Evolutionary conservation across 2,797 vertebrate species (phyloP), one percentile per base, ranked within the genome.

Genomic region (Astyanax mexicanus): DNA sequence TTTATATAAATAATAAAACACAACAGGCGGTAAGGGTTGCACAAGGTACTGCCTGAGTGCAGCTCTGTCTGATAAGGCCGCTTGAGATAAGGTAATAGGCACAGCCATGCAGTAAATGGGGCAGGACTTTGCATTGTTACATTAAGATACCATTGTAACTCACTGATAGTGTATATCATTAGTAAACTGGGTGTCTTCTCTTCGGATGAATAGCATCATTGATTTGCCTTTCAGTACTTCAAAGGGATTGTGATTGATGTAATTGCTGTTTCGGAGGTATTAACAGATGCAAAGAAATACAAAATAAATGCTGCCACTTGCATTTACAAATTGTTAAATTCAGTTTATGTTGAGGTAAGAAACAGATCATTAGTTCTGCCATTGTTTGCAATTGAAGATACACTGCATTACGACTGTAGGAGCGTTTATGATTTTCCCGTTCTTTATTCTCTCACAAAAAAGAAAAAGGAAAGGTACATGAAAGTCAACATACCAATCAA

Each of bases 11-110:
- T 2, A 32, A 32, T 32, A 32, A 32, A 32, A 32, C 2, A 4
- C 3, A 11, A 55, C n/a, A 25, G 21, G 27, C 54, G 21, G 12
- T 27, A 29, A 29, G 12, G 57, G 7, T 25, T 17, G 19, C 4
- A 66, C 25, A 45, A n/a, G 17, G 44, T 49, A 8, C 9, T 10
- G 8, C 15, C 64, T 35, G 29, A 35, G 29, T 35, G 27, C 42
- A 29, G 9, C 21, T 62, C 49, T 19, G 8, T 13, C 40, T 67
- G 29, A 67, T 58, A 75, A 49, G 21, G 37, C 37, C 42, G 21
- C 49, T 62, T 32, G 2, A 76, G 55, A 62, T 70, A 64, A 77
- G 19, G 8, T 65, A 69, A 42, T 4, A 69, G 19, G 1, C 15
- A 60, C 5, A 21, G 51, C 7, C 19, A 1, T 29, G 35, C 15